A percentile compares a stretch with the other conserved stretches of the same genome.
Evolutionary conservation across 2,797 vertebrate genomes (phyloP).

Genomic region (Pseudochaenichthys georgianus): DNA sequence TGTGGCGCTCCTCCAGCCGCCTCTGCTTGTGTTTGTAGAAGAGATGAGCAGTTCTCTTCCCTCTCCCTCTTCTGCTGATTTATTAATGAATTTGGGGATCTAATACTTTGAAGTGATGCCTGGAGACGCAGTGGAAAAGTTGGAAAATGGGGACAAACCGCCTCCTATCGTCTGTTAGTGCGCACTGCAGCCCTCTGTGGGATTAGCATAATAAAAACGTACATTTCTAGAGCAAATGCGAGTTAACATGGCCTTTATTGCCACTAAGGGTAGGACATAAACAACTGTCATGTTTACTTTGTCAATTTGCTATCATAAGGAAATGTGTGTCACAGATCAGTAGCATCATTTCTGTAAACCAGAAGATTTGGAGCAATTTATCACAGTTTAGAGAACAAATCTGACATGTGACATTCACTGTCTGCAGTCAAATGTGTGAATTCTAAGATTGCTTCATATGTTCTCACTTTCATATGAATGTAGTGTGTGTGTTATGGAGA

Average conservation of each 20-base stretch:
- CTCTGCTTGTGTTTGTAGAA: constrained; percentile 26
- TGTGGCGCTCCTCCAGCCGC: constrained; percentile 1
- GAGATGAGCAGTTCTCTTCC: constrained; percentile 21
- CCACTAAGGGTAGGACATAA: constrained; percentile 8
- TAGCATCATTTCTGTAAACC: neutral
- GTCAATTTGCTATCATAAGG: neutral
- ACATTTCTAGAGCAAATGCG: constrained; percentile 3
- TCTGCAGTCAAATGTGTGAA: neutral
- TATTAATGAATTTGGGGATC: constrained; percentile 76
- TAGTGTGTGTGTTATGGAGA: neutral
- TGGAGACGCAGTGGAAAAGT: constrained; percentile 45
- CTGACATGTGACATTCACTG: neutral
- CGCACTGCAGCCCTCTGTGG: constrained; percentile 26
- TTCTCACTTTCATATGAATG: too few relatives aligned
- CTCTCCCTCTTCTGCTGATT: constrained; percentile 56
- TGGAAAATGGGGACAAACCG: constrained; percentile 71
- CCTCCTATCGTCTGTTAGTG: constrained; percentile 63
- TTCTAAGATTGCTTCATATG: too few relatives aligned
- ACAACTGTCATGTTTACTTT: constrained; percentile 22
- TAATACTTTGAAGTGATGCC: constrained; percentile 74
- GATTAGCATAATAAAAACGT: constrained; percentile 17
- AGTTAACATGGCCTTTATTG: constrained; percentile 8
- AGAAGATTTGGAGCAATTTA: constrained; percentile 3
- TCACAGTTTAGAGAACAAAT: constrained; percentile 10
- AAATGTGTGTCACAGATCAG: constrained; percentile 18